Conservation (phyloP, 1,140 invertebrate genomes). For the Patella vulgata region DNA sequence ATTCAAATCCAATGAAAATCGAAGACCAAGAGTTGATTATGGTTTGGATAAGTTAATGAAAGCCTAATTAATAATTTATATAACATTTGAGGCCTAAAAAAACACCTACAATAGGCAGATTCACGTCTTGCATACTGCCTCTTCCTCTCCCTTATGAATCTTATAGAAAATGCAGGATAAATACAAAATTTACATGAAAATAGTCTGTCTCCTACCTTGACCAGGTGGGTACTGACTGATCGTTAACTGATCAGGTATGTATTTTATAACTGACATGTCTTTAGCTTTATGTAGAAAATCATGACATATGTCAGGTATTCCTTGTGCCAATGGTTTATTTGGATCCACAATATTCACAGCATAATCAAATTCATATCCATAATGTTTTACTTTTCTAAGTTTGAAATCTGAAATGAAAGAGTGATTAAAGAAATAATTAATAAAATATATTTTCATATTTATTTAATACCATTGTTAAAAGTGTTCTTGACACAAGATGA, state of each 20-base stretch:
- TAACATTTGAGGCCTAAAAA: too few species aligned
- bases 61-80: too few species aligned
- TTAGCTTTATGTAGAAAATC: slow-evolving; percentile 75
- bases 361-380: slow-evolving; percentile 94
- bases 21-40: too few species aligned
- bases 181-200: too few species aligned
- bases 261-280: slow-evolving; percentile 65
- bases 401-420: slow-evolving; percentile 70
- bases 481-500: background rate
- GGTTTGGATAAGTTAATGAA: too few species aligned
- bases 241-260: slow-evolving; percentile 87
- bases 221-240: slow-evolving; percentile 92
- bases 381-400: slow-evolving; percentile 90
- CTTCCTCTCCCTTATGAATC: too few species aligned
- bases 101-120: too few species aligned
- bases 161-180: too few species aligned
- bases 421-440: slow-evolving; percentile 1
- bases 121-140: too few species aligned
- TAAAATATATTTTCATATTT: background rate
- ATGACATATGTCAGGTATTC: slow-evolving; percentile 78
- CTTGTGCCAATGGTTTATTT: slow-evolving; percentile 73
- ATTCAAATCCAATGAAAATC: too few species aligned
- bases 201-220: slow-evolving; percentile 85
- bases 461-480: background rate
- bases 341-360: slow-evolving; percentile 87